phyloP scores from a whole-genome alignment of 2,888 invertebrate genomes.

The Synergus itoensis region DNA sequence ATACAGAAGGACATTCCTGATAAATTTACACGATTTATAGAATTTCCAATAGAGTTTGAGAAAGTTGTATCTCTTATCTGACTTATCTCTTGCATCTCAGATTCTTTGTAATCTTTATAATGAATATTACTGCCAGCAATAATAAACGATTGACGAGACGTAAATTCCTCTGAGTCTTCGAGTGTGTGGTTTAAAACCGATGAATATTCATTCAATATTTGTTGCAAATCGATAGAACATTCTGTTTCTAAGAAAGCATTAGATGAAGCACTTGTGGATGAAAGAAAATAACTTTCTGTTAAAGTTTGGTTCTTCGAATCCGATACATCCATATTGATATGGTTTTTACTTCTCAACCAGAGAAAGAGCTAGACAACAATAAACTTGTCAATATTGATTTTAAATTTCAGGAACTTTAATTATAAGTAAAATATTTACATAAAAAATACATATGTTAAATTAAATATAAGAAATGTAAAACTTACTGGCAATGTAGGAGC shows the following conservation, averaged over 20 bases:
- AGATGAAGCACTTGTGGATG: neutral
- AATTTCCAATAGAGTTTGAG: neutral
- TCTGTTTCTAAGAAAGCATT: slow-evolving; percentile 3
- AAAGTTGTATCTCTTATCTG: slow-evolving; percentile 7
- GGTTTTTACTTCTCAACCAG: neutral
- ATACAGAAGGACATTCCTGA: neutral
- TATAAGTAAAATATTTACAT: neutral
- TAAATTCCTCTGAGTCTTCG: neutral
- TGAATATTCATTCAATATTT: slow-evolving; percentile 9
- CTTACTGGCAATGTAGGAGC: neutral
- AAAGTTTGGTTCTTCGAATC: neutral
- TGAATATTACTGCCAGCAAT: neutral
- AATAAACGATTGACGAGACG: neutral
- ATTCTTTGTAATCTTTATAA: neutral
- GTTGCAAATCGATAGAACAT: neutral
- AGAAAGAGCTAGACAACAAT: neutral
- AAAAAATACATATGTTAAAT: neutral
- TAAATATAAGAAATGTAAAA: neutral
- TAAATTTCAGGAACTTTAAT: neutral
- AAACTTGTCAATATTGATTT: neutral
- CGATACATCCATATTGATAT: neutral
- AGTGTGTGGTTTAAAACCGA: slow-evolving; percentile 4
- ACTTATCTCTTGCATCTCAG: neutral
- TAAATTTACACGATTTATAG: neutral
- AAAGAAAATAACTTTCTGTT: slow-evolving; percentile 28